Percentiles rank a stretch among this genome's conserved stretches.
Evolutionary conservation across 2,113 vertebrate species (phyloP).

Genomic region (Grus americana): DNA sequence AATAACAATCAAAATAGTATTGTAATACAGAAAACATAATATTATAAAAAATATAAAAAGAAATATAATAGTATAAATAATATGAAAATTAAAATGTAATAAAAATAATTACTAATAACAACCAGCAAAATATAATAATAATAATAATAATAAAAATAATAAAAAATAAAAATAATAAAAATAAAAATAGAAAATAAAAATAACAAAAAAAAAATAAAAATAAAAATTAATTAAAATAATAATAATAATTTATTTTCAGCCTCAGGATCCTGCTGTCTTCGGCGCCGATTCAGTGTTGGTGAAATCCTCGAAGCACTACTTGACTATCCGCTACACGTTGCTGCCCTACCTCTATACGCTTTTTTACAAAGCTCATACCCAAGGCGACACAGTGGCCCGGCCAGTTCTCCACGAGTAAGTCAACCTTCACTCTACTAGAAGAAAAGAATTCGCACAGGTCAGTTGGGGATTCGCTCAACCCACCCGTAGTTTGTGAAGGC

Average conservation of each 20-base stretch:
- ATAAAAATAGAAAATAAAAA: too few species aligned
- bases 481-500: rapidly evolving
- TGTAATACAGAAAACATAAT: too few species aligned
- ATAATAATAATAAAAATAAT: too few species aligned
- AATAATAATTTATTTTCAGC: constrained; percentile 61
- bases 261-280: constrained; percentile 87
- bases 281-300: constrained; percentile 80
- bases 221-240: background rate
- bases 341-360: constrained; percentile 94
- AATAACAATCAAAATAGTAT: too few species aligned
- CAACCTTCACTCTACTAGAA: background rate
- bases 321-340: constrained; percentile 88
- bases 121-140: too few species aligned
- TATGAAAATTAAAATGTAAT: too few species aligned
- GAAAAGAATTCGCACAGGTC: background rate
- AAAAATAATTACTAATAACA: too few species aligned
- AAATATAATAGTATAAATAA: too few species aligned
- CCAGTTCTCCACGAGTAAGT: constrained; percentile 91
- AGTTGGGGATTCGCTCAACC: background rate
- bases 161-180: too few species aligned
- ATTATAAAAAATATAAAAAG: too few species aligned
- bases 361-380: constrained; percentile 86
- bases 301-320: constrained; percentile 79
- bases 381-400: constrained; percentile 86
- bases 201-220: too few species aligned